Conservation (phyloP, 35 echinoderm and acorn worm species). For the Heliocidaris erythrogramma region DNA sequence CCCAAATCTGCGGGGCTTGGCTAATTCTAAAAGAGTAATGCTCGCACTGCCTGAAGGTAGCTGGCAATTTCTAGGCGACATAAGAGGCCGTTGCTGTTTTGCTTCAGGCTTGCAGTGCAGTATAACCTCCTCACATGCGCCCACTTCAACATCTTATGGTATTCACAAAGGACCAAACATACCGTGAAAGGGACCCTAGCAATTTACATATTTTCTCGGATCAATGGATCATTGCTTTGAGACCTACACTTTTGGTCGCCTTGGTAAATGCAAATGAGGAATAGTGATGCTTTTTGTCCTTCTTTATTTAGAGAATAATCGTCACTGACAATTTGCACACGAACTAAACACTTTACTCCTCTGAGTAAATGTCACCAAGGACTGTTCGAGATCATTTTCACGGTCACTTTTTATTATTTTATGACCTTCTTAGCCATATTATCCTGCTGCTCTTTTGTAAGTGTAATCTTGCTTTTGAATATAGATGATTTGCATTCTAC, state of each 20-base stretch:
- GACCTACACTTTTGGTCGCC: background rate
- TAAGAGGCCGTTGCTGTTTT: background rate
- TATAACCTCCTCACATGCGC: background rate
- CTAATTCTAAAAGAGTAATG: slow-evolving; percentile 14
- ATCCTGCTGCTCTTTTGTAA: background rate
- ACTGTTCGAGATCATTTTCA: background rate
- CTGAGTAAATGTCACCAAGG: background rate
- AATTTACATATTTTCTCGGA: slow-evolving; percentile 32
- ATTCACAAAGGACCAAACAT: background rate
- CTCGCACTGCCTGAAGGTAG: background rate
- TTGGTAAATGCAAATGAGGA: background rate
- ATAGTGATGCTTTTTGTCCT: background rate
- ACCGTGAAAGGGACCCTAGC: background rate
- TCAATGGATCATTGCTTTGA: background rate
- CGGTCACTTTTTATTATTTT: background rate
- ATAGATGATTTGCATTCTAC: too few relatives aligned
- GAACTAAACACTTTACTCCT: background rate
- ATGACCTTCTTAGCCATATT: background rate
- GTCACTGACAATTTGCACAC: background rate
- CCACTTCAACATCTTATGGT: background rate
- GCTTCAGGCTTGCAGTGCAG: background rate
- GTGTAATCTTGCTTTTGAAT: too few relatives aligned
- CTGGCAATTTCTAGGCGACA: background rate
- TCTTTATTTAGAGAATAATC: background rate
- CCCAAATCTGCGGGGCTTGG: background rate